Conservation (phyloP, 23 tunicate genomes). For the Ascidia mentula region DNA sequence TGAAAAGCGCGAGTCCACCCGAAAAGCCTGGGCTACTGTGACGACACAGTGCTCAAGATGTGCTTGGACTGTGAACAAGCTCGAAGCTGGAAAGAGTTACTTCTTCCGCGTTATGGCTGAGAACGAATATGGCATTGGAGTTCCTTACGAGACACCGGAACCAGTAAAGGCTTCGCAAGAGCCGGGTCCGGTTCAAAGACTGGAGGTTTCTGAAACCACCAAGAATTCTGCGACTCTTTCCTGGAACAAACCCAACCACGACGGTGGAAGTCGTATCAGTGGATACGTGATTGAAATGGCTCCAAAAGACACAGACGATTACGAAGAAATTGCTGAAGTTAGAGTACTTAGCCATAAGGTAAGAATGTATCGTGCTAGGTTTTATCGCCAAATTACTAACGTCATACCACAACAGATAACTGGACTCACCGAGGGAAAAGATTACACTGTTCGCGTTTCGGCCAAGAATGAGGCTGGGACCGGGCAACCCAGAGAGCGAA, state of each 20-base stretch:
- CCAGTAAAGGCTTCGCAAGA: constrained; percentile 85
- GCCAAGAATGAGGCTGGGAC: constrained; percentile 84
- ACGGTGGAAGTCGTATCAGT: constrained; percentile 78
- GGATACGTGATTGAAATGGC: constrained; percentile 73
- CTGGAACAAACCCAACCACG: constrained; percentile 84
- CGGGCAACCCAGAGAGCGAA: constrained; percentile 84
- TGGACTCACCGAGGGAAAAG: constrained; percentile 74
- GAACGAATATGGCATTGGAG: constrained; percentile 90
- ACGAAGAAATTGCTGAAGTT: constrained; percentile 59
- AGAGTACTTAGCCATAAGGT: constrained; percentile 60
- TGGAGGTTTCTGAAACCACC: constrained; percentile 54
- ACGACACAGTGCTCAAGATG: constrained; percentile 69
- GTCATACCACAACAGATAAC: constrained; percentile 18
- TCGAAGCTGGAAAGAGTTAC: constrained; percentile 84
- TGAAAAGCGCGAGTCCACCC: constrained; percentile 82
- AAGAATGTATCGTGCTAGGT: neutral
- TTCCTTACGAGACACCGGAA: constrained; percentile 57
- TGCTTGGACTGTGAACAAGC: constrained; percentile 62
- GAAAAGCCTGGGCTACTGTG: constrained; percentile 90
- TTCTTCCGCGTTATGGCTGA: constrained; percentile 96
- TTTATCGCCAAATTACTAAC: too few relatives aligned
- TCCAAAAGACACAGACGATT: constrained; percentile 78
- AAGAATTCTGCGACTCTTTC: constrained; percentile 50
- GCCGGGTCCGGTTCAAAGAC: constrained; percentile 75
- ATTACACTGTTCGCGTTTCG: constrained; percentile 83